Percentiles rank a stretch among this genome's conserved stretches.
These are phyloP conservation scores for Orussus abietinus DNA, from an alignment of 1,140 invertebrate species.

Conservation along the genomic window DNA sequence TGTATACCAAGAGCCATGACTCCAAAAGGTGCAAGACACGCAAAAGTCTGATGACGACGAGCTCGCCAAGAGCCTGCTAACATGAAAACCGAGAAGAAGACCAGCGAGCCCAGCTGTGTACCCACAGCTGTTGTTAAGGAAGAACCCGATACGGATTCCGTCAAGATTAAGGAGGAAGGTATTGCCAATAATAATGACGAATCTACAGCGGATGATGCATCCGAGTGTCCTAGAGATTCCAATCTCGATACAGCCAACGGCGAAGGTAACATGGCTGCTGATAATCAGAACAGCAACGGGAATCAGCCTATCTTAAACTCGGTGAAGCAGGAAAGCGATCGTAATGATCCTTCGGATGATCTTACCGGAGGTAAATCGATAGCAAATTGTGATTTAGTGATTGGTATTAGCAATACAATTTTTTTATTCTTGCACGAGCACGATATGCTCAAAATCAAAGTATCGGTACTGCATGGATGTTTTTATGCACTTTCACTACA, in stretches of 20 bases:
- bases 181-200: slow-evolving; percentile 35
- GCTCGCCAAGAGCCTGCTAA: slow-evolving; percentile 20
- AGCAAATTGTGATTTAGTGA: no score
- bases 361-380: no score
- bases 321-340: slow-evolving; percentile 45
- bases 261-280: slow-evolving; percentile 30
- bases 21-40: slow-evolving; percentile 1
- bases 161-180: slow-evolving; percentile 48
- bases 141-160: slow-evolving; percentile 40
- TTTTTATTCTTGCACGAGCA: no score
- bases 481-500: no score
- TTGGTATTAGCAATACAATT: no score
- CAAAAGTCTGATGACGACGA: slow-evolving; percentile 23
- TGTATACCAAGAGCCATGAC: no score
- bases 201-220: slow-evolving; percentile 35
- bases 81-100: slow-evolving; percentile 53
- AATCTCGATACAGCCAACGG: slow-evolving; percentile 32
- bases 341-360: slow-evolving; percentile 28
- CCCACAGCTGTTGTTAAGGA: slow-evolving; percentile 43
- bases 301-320: slow-evolving; percentile 38
- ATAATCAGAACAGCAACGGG: slow-evolving; percentile 33
- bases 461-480: no score
- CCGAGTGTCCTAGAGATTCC: slow-evolving; percentile 39
- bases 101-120: slow-evolving; percentile 44
- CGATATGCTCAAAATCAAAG: no score